A percentile compares a stretch with the other conserved stretches of the same genome.
phyloP scores from a whole-genome alignment of 2,797 vertebrate genomes.

The Etheostoma perlongum region DNA sequence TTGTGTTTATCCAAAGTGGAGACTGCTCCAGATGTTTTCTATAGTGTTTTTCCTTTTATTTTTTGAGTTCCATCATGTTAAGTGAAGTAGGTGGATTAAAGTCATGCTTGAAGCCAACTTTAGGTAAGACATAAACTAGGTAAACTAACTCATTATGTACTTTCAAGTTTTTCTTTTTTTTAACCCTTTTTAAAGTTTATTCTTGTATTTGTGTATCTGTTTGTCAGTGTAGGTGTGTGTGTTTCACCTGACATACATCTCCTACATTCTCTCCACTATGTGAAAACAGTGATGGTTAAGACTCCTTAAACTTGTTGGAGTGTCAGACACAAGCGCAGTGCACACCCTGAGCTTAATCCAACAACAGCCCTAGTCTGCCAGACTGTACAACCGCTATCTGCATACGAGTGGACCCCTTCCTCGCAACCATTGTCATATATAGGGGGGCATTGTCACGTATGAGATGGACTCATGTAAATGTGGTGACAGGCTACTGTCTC shows the following conservation, averaged over 20 bases:
- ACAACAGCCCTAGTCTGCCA: constrained; percentile 68
- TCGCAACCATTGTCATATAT: constrained; percentile 72
- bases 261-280: constrained; percentile 58
- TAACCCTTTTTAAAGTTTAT: constrained; percentile 61
- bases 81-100: constrained; percentile 68
- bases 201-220: constrained; percentile 11
- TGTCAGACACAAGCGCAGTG: constrained; percentile 67
- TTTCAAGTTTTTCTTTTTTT: constrained; percentile 12
- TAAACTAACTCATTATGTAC: constrained; percentile 39
- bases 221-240: constrained; percentile 44
- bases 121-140: constrained; percentile 36
- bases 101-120: constrained; percentile 60
- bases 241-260: constrained; percentile 71
- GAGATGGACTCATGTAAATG: constrained; percentile 82
- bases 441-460: constrained; percentile 75
- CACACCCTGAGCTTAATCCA: constrained; percentile 76
- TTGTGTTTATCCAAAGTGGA: constrained; percentile 39
- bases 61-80: constrained; percentile 51
- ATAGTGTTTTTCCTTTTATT: constrained; percentile 35
- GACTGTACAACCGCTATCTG: constrained; percentile 59
- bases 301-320: constrained; percentile 77
- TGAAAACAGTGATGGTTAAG: constrained; percentile 61
- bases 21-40: constrained; percentile 40
- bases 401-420: constrained; percentile 71
- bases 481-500: constrained; percentile 82